Evolutionary conservation across 2,888 invertebrate species (phyloP).

Genomic region (Apeira syringaria): DNA sequence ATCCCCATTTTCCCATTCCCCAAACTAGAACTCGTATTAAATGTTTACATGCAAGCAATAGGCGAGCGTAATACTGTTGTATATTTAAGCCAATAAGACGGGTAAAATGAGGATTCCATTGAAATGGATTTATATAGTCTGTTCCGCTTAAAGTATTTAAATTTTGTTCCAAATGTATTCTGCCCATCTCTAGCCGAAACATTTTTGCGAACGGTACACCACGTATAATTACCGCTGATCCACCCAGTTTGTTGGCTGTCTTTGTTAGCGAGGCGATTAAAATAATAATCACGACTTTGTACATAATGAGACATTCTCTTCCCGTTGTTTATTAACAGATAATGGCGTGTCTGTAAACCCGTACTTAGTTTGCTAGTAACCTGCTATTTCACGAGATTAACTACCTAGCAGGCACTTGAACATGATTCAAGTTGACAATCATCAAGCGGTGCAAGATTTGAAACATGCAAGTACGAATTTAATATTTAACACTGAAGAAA

Average conservation of each 20-base stretch:
- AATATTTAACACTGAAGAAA: too few species aligned
- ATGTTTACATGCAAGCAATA: too few species aligned
- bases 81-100: too few species aligned
- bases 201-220: constrained; percentile 5
- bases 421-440: constrained; percentile 4
- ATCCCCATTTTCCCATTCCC: too few species aligned
- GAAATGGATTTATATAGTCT: too few species aligned
- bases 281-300: constrained; percentile 75
- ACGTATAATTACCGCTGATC: constrained; percentile 61
- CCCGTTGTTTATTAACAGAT: constrained; percentile 42
- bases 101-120: too few species aligned
- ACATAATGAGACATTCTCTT: constrained; percentile 62
- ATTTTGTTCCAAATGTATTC: neutral
- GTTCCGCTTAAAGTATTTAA: too few species aligned
- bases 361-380: constrained; percentile 39
- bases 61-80: too few species aligned
- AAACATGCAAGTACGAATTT: too few species aligned
- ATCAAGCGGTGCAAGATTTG: too few species aligned
- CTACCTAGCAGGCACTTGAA: constrained; percentile 26
- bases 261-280: constrained; percentile 73
- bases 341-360: constrained; percentile 31
- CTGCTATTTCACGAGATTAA: constrained; percentile 35
- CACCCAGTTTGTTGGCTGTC: constrained; percentile 47
- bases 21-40: too few species aligned
- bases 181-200: constrained; percentile 6